Evolutionary conservation across 2,888 invertebrate species (phyloP), one percentile per base, ranked within the genome.

Genomic region (Deilephila elpenor): DNA sequence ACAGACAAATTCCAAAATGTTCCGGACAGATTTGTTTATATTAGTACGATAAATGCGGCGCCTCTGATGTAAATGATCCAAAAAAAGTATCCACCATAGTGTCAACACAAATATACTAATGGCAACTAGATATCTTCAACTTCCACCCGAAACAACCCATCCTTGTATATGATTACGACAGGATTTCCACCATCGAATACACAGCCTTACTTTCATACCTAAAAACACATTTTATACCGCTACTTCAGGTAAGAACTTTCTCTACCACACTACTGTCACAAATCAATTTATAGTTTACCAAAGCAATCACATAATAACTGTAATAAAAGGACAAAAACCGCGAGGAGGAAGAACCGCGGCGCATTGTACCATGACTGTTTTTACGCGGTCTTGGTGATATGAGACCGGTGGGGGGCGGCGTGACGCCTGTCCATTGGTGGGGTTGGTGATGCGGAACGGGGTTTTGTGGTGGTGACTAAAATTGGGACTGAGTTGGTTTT

Each of bases 371-470:
- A 25, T 44, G 64, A 67, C 64, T 5, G 32, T 62, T 19, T 67
- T 67, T 67, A 25, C 20, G 64, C 64, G 11, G 44, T 44, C 29
- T 61, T 11, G 20, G 64, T 67, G 44, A 20, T 20, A 67, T 5
- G 19, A 32, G 17, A 20, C 14, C 64, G 20, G 34, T n/a, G 19
- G 64, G 37, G 44, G 44, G 64, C 64, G 44, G 64, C 32, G 19
- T 64, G n/a, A 64, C 20, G 64, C 64, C n/a, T 44, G 20, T 34
- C 64, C 44, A 67, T 67, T 67, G 64, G 64, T 25, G 64, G 64
- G 20, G 64, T 25, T 44, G 44, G 44, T 67, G 64, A 25, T 25
- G 64, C 44, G 64, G 64, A 67, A 67, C 64, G 64, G 11, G n/a
- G 37, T 67, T 67, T 67, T 44, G 44, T 11, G 8, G 64, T 25